Percentiles rank a stretch among this genome's conserved stretches.
These are phyloP conservation scores for Myripristis murdjan DNA, from an alignment of 2,797 vertebrate species.

Conservation along the genomic window DNA sequence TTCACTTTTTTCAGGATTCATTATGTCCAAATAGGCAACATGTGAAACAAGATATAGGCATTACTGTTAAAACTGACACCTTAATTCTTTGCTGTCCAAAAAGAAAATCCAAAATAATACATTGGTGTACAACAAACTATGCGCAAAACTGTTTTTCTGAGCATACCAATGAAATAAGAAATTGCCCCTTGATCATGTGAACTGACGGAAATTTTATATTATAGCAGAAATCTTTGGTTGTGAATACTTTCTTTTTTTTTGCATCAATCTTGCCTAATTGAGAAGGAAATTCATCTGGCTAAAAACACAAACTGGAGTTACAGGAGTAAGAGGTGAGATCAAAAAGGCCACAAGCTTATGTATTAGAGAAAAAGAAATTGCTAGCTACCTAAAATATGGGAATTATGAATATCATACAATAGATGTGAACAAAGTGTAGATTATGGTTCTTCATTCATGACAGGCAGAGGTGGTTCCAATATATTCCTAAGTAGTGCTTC, in stretches of 20 bases:
- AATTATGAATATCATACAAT: conserved; percentile 45
- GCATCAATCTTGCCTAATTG: conserved; percentile 46
- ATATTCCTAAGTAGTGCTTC: conserved; percentile 53
- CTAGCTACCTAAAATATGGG: conserved; percentile 48
- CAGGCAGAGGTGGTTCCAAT: conserved; percentile 80
- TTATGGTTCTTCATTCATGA: conserved; percentile 35
- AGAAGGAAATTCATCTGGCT: conserved; percentile 41
- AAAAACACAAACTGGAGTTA: conserved; percentile 44
- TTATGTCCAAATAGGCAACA: conserved; percentile 79
- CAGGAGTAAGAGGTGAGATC: conserved; percentile 38
- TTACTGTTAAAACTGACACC: conserved; percentile 47
- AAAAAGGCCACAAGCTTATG: conserved; percentile 77
- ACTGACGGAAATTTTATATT: conserved; percentile 43
- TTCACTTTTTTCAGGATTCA: conserved; percentile 64
- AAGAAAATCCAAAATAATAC: conserved; percentile 27
- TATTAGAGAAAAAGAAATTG: conserved; percentile 45
- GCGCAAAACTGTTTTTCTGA: conserved; percentile 11
- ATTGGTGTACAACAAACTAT: conserved; percentile 26
- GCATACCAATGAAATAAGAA: conserved; percentile 27
- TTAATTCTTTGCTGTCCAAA: conserved; percentile 22
- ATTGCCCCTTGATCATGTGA: conserved; percentile 4
- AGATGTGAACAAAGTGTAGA: conserved; percentile 39
- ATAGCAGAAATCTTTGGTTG: conserved; percentile 69
- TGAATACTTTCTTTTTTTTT: conserved; percentile 20
- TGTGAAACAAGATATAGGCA: conserved; percentile 73